Conservation (phyloP, 1,140 invertebrate species). For the Pseudobourletiella spinata region DNA sequence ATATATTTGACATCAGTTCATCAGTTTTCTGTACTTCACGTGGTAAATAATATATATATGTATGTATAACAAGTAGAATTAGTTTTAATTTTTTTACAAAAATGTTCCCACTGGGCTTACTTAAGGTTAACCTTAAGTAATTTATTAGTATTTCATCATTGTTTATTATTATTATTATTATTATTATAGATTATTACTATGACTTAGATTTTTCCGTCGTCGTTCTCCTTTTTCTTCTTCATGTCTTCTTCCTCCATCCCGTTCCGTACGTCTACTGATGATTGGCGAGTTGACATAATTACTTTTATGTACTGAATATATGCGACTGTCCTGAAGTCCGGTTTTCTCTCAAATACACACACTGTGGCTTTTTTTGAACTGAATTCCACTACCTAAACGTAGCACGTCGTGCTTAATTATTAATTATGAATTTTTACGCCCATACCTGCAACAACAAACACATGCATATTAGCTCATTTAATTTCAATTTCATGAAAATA, state of each 20-base stretch:
- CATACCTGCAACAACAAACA: conserved; percentile 21
- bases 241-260: not conserved
- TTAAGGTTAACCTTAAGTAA: not conserved
- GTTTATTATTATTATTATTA: not conserved
- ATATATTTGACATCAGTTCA: too few relatives aligned
- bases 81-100: not conserved
- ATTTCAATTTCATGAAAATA: not conserved
- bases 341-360: not conserved
- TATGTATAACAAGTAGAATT: too few relatives aligned
- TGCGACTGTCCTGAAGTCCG: not conserved
- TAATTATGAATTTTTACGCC: conserved; percentile 19
- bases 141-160: not conserved
- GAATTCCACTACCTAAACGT: too few relatives aligned
- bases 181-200: not conserved
- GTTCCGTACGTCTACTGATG: not conserved
- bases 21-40: too few relatives aligned
- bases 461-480: not conserved
- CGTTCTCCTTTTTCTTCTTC: not conserved
- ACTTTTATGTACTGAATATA: not conserved
- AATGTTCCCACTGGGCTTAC: conserved; percentile 5
- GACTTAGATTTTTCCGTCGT: not conserved
- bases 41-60: too few relatives aligned
- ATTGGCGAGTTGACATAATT: not conserved
- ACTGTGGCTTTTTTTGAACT: not conserved
- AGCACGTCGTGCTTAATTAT: too few relatives aligned